A percentile compares a stretch with the other conserved stretches of the same genome.
Evolutionary conservation across 92 coral and sea anemone species (phyloP).

Genomic region (Phymanthus crucifer): DNA sequence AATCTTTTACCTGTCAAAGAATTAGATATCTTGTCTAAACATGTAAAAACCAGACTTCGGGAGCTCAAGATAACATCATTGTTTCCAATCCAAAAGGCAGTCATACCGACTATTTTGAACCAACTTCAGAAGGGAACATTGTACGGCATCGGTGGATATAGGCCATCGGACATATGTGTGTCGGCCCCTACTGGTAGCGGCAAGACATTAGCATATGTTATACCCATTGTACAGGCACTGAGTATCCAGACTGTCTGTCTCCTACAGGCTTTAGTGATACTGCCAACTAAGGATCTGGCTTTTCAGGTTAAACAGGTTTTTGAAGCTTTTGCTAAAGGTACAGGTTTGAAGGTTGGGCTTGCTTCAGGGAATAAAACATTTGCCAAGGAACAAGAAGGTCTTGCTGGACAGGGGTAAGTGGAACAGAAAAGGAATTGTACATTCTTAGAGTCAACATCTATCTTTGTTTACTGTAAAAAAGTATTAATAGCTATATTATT

Average conservation of each 20-base stretch:
- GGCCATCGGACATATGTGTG: conserved; percentile 86
- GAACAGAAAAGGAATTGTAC: neutral
- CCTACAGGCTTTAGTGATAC: conserved; percentile 77
- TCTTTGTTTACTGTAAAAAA: neutral
- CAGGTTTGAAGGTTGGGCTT: conserved; percentile 81
- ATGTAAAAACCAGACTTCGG: conserved; percentile 51
- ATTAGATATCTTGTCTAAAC: conserved; percentile 54
- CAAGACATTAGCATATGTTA: conserved; percentile 89
- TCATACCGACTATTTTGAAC: conserved; percentile 75
- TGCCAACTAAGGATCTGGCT: conserved; percentile 95
- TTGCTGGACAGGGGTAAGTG: conserved; percentile 66
- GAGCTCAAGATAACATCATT: conserved; percentile 61
- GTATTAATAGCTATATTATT: neutral
- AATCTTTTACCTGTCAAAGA: conserved; percentile 62
- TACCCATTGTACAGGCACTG: conserved; percentile 77
- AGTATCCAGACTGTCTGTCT: conserved; percentile 57
- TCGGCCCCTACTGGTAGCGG: conserved; percentile 99
- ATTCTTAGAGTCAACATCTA: no score
- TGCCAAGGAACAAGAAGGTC: conserved; percentile 77
- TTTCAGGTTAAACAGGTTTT: conserved; percentile 92
- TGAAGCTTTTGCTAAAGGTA: conserved; percentile 72
- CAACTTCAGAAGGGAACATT: conserved; percentile 51
- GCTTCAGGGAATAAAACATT: conserved; percentile 86
- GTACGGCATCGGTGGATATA: conserved; percentile 69
- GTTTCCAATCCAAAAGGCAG: conserved; percentile 85